phyloP scores from a whole-genome alignment of 2,797 vertebrate genomes.

The Protonibea diacanthus region DNA sequence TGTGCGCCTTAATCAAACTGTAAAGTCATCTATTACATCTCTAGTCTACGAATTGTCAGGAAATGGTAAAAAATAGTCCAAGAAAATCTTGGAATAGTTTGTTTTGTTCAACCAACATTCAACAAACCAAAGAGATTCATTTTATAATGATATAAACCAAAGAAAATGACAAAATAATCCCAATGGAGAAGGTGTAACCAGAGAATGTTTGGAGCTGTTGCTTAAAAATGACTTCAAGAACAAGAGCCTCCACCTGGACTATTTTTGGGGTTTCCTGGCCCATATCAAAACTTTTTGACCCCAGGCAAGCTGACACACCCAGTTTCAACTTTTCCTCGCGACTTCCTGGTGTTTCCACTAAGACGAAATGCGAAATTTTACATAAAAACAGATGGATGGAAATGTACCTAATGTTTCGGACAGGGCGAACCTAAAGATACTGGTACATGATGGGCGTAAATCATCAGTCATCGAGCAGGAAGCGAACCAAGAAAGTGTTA shows the following conservation, averaged over 20 bases:
- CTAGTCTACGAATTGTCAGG: background rate
- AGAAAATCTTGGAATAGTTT: background rate
- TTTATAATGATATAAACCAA: background rate
- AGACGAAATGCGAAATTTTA: background rate
- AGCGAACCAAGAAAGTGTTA: slow-evolving; percentile 55
- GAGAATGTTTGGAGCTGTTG: background rate
- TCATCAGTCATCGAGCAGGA: slow-evolving; percentile 47
- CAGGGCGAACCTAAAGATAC: slow-evolving; percentile 24
- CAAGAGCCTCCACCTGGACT: background rate
- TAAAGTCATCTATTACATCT: background rate
- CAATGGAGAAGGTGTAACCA: too few relatives aligned
- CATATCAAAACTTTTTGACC: background rate
- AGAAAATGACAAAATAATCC: background rate
- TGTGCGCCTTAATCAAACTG: too few relatives aligned
- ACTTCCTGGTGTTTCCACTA: background rate
- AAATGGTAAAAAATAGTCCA: background rate
- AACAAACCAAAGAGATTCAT: background rate
- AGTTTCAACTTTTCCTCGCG: background rate
- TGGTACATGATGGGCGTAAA: slow-evolving; percentile 27
- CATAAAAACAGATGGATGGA: background rate
- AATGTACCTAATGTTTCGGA: background rate
- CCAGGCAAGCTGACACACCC: background rate
- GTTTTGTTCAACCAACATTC: background rate
- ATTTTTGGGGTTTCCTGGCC: background rate
- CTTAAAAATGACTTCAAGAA: background rate